These are phyloP conservation scores for Smutsia gigantea DNA, from an alignment of 2,797 vertebrate genomes.

Conservation along the genomic window DNA sequence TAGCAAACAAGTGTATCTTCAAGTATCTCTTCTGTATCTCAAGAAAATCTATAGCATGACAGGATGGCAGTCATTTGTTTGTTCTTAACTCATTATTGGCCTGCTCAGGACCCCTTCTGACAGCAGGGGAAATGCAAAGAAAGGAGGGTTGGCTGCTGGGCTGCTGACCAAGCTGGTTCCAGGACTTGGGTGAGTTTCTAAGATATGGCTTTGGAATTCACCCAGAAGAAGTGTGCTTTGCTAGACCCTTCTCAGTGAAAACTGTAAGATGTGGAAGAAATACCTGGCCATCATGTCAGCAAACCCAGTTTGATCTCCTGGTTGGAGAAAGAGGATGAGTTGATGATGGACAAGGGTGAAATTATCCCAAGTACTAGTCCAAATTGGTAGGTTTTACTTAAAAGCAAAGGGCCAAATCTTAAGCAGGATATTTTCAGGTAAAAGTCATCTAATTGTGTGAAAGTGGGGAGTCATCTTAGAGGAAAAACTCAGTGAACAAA, in stretches of 20 bases:
- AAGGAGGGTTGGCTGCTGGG: neutral
- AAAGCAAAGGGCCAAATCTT: neutral
- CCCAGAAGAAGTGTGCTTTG: neutral
- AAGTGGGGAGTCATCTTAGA: neutral
- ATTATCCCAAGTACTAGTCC: neutral
- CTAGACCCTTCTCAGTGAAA: neutral
- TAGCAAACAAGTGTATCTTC: neutral
- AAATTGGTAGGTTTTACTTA: neutral
- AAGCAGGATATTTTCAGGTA: neutral
- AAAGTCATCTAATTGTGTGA: neutral
- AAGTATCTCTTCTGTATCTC: neutral
- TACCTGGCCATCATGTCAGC: neutral
- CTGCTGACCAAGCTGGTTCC: neutral
- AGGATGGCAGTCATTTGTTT: neutral
- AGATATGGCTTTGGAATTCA: neutral
- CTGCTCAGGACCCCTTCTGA: neutral
- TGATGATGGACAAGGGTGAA: neutral
- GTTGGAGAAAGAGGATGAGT: neutral
- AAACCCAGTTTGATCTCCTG: neutral
- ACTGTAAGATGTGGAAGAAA: neutral
- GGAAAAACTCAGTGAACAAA: neutral
- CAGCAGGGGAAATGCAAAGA: neutral
- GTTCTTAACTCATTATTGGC: neutral
- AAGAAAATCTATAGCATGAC: neutral
- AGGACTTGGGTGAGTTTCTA: neutral